Percentiles rank a stretch among this genome's conserved stretches.
Conservation (phyloP, 1,140 invertebrate genomes). For the Gryllus bimaculatus region DNA sequence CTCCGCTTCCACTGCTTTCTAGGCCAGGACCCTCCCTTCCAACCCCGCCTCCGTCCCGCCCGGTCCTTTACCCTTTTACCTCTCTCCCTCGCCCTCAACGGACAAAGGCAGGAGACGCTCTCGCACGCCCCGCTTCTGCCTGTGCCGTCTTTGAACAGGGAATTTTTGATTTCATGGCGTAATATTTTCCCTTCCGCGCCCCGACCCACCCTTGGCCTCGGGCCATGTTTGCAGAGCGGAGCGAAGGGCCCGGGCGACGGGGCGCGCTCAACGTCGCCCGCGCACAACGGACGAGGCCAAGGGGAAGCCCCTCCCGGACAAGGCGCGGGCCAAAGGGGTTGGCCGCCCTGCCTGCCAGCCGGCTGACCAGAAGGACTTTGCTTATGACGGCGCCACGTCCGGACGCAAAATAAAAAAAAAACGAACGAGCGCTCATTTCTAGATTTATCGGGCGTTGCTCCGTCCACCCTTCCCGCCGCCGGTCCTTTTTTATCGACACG, state of each 20-base stretch:
- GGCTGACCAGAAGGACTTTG: neutral
- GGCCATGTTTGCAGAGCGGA: neutral
- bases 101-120: too few relatives aligned
- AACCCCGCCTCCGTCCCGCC: too few relatives aligned
- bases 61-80: too few relatives aligned
- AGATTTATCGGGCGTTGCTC: neutral
- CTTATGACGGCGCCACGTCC: neutral
- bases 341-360: neutral
- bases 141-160: neutral
- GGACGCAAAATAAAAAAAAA: neutral
- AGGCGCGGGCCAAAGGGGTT: neutral
- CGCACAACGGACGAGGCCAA: neutral
- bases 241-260: neutral
- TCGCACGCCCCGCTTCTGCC: too few relatives aligned
- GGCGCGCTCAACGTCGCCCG: too few relatives aligned
- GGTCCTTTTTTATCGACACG: neutral
- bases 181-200: neutral
- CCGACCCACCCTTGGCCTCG: neutral
- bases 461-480: neutral
- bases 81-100: too few relatives aligned
- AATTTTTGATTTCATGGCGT: conserved; percentile 5
- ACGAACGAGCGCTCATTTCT: neutral
- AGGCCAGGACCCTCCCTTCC: too few relatives aligned
- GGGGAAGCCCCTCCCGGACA: neutral
- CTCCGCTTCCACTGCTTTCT: too few relatives aligned